phyloP scores from a whole-genome alignment of 2,797 vertebrate genomes.

The Protonibea diacanthus region DNA sequence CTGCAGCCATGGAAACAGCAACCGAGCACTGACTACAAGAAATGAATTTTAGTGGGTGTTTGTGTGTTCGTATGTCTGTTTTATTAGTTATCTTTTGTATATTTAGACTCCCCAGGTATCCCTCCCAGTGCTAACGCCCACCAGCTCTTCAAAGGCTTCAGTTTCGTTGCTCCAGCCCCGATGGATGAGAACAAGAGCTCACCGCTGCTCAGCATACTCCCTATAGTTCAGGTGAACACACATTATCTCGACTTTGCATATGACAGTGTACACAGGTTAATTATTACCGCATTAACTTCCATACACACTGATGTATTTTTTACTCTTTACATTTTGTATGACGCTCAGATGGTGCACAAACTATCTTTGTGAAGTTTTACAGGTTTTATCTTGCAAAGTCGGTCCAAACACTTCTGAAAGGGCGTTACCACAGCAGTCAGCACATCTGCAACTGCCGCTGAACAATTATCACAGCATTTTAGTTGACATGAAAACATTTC shows the following conservation, averaged over 20 bases:
- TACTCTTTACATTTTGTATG: neutral
- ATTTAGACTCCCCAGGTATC: slow-evolving; percentile 96
- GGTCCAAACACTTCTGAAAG: neutral
- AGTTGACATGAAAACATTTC: neutral
- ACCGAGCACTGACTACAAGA: slow-evolving; percentile 18
- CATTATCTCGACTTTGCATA: slow-evolving; percentile 2
- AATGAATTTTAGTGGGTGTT: slow-evolving; percentile 31
- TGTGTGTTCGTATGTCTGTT: slow-evolving; percentile 27
- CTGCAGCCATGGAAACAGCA: slow-evolving; percentile 69
- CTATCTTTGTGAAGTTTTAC: neutral
- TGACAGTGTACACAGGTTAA: neutral
- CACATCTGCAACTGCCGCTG: slow-evolving; percentile 9
- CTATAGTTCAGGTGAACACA: slow-evolving; percentile 92
- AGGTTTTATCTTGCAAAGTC: neutral
- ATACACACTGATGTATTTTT: neutral
- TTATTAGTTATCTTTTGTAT: slow-evolving; percentile 53
- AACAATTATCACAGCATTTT: neutral
- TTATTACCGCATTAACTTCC: neutral
- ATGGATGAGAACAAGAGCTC: slow-evolving; percentile 95
- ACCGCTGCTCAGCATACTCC: slow-evolving; percentile 92
- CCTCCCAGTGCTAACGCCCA: slow-evolving; percentile 98
- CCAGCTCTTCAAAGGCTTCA: slow-evolving; percentile 99
- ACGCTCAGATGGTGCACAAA: neutral
- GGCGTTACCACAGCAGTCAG: neutral
- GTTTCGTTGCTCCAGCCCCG: slow-evolving; percentile 94